Percentiles rank a stretch among this genome's conserved stretches.
phyloP scores from a whole-genome alignment of 2,113 vertebrate species.

The Pseudonaja textilis region DNA sequence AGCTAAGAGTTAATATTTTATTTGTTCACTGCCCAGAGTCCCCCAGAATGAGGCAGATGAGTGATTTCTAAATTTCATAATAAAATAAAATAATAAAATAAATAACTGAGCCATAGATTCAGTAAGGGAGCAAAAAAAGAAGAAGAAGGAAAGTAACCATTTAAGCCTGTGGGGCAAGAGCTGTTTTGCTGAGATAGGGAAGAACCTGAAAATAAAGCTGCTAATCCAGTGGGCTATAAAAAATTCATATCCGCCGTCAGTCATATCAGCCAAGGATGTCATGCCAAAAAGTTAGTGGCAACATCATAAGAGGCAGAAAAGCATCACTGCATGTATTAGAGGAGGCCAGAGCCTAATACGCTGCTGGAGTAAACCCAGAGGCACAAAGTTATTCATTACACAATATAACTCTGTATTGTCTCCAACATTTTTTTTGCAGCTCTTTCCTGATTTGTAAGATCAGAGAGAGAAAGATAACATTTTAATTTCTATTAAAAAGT shows the following conservation, averaged over 20 bases:
- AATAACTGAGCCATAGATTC: slow-evolving; percentile 39
- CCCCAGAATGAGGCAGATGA: not conserved
- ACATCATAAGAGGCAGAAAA: slow-evolving; percentile 53
- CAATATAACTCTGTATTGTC: slow-evolving; percentile 37
- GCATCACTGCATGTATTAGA: slow-evolving; percentile 61
- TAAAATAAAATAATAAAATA: not conserved
- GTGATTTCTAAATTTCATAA: not conserved
- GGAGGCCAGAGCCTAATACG: slow-evolving; percentile 53
- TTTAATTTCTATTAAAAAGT: slow-evolving; percentile 64
- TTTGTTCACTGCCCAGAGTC: not conserved
- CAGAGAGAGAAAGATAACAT: slow-evolving; percentile 35
- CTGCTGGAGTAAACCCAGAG: slow-evolving; percentile 49
- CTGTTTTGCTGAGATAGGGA: slow-evolving; percentile 32
- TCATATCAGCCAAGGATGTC: slow-evolving; percentile 30
- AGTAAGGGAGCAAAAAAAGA: not conserved
- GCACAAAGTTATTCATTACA: slow-evolving; percentile 43
- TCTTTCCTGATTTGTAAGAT: slow-evolving; percentile 54
- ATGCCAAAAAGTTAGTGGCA: slow-evolving; percentile 45
- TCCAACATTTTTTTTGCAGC: slow-evolving; percentile 15
- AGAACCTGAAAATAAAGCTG: slow-evolving; percentile 39
- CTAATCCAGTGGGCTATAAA: slow-evolving; percentile 38
- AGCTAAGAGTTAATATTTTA: not conserved
- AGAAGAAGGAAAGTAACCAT: slow-evolving; percentile 40
- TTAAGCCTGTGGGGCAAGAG: slow-evolving; percentile 50
- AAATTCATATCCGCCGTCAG: slow-evolving; percentile 50